Conservation (phyloP, 2,113 vertebrate genomes). For the Myotis lucifugus region DNA sequence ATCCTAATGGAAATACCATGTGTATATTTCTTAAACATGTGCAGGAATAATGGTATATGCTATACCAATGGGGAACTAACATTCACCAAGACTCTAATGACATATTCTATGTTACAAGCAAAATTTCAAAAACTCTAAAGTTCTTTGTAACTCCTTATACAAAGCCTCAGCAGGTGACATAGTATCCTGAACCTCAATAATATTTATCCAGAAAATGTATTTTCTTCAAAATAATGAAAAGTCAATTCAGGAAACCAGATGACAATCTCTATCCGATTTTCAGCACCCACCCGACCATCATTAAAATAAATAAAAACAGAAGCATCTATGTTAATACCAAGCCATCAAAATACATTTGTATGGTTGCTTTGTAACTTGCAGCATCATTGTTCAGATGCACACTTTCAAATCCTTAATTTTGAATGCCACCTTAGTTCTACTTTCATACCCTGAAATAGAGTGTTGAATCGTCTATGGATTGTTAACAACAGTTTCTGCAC, state of each 20-base stretch:
- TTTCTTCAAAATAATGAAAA: slow-evolving; percentile 26
- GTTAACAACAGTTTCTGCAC: not conserved
- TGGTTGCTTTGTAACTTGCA: not conserved
- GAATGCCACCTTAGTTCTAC: not conserved
- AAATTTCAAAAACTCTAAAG: not conserved
- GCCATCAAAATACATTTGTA: not conserved
- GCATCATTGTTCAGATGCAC: not conserved
- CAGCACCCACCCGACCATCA: not conserved
- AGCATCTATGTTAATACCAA: not conserved
- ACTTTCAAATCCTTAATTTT: not conserved
- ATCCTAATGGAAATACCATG: not conserved
- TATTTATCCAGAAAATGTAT: not conserved
- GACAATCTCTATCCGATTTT: not conserved
- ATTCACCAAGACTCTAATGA: not conserved
- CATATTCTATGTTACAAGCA: not conserved
- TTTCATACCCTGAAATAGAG: not conserved
- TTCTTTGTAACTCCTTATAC: not conserved
- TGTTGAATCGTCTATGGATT: not conserved
- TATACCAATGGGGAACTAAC: not conserved
- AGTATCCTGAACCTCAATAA: not conserved
- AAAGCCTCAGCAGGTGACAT: not conserved
- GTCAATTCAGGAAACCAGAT: not conserved
- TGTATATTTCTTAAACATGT: not conserved
- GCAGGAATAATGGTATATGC: not conserved
- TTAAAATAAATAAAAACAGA: not conserved